These are phyloP conservation scores for Arion vulgaris DNA, from an alignment of 1,140 invertebrate genomes.

Conservation along the genomic window DNA sequence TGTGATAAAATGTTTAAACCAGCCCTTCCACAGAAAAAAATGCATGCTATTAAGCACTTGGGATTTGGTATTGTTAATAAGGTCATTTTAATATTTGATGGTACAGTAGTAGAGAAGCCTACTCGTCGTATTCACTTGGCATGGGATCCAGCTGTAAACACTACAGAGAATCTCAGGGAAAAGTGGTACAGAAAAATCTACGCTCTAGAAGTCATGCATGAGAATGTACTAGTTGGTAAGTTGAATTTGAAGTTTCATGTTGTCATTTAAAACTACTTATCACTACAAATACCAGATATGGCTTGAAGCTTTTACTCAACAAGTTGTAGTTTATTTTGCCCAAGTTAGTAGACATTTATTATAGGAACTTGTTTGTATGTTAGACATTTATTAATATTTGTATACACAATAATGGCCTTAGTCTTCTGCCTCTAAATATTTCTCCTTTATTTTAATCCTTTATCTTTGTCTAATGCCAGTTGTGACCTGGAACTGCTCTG, in stretches of 20 bases:
- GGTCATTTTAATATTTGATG: constrained; percentile 92
- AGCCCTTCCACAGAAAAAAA: constrained; percentile 84
- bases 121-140: constrained; percentile 77
- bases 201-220: constrained; percentile 80
- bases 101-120: constrained; percentile 90
- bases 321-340: too few species aligned
- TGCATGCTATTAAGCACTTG: constrained; percentile 86
- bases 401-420: too few species aligned
- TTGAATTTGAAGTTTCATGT: constrained; percentile 16
- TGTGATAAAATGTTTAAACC: constrained; percentile 86
- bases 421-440: too few species aligned
- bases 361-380: too few species aligned
- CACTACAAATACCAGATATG: too few species aligned
- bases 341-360: too few species aligned
- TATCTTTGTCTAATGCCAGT: too few species aligned
- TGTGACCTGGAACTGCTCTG: too few species aligned
- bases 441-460: too few species aligned
- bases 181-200: constrained; percentile 93
- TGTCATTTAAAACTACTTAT: too few species aligned
- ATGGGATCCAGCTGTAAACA: constrained; percentile 58
- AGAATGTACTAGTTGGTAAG: constrained; percentile 77
- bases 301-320: too few species aligned
- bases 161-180: constrained; percentile 54
- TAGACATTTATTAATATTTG: too few species aligned
- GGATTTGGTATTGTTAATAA: constrained; percentile 94